These are phyloP conservation scores for Paramisgurnus dabryanus DNA, from an alignment of 2,113 vertebrate genomes.

Conservation along the genomic window DNA sequence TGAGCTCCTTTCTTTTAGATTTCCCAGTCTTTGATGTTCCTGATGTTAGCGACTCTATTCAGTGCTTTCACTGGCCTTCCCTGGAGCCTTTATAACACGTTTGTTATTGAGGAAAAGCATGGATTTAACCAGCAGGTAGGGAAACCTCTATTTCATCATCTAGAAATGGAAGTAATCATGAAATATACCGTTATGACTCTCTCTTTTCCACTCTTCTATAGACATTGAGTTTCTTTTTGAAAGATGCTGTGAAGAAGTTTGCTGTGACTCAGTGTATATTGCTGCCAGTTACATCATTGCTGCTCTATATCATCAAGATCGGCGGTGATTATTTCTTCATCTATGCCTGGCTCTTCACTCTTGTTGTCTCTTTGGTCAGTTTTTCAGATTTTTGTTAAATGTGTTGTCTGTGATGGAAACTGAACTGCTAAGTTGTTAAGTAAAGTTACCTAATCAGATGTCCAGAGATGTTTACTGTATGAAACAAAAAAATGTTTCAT, in stretches of 20 bases:
- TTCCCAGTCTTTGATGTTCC: conserved; percentile 87
- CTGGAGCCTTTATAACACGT: conserved; percentile 96
- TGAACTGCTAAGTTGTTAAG: not conserved
- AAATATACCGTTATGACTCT: not conserved
- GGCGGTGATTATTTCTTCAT: conserved; percentile 99
- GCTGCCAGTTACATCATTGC: conserved; percentile 91
- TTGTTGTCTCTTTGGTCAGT: conserved; percentile 94
- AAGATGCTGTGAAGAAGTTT: conserved; percentile 97
- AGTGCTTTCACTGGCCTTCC: conserved; percentile 93
- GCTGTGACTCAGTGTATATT: conserved; percentile 95
- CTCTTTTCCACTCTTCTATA: conserved; percentile 58
- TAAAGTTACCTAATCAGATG: not conserved
- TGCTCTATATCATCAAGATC: conserved; percentile 98
- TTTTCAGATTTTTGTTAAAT: not conserved
- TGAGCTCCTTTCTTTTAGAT: conserved; percentile 72
- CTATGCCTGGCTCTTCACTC: conserved; percentile 97
- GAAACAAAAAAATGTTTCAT: too few species aligned
- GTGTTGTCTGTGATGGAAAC: not conserved
- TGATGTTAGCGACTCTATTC: conserved; percentile 92
- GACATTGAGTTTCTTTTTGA: conserved; percentile 94
- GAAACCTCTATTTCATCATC: not conserved
- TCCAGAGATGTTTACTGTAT: not conserved
- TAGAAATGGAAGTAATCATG: not conserved
- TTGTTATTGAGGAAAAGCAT: conserved; percentile 97
- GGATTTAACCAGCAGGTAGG: conserved; percentile 98